Evolutionary conservation across 2,113 vertebrate genomes (phyloP).

Genomic region (Panurus biarmicus): DNA sequence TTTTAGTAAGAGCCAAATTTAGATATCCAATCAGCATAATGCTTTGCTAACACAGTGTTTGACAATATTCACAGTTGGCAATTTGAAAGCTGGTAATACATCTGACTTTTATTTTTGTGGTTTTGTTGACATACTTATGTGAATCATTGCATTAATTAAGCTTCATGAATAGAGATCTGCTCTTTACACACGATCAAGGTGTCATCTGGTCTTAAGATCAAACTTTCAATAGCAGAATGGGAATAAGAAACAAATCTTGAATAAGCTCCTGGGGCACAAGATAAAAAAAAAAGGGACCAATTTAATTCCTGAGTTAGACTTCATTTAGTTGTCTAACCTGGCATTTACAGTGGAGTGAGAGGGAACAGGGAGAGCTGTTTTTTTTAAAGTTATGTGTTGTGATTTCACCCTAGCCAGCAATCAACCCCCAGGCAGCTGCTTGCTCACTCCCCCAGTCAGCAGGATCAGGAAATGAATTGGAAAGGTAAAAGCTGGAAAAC

Average conservation of each 20-base stretch:
- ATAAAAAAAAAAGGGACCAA: background rate
- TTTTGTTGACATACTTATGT: background rate
- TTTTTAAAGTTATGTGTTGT: background rate
- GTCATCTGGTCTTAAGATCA: background rate
- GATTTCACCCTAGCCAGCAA: background rate
- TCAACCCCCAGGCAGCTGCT: background rate
- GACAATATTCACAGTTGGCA: background rate
- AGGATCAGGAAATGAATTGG: background rate
- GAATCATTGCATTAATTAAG: background rate
- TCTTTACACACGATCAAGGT: background rate
- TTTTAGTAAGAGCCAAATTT: slow-evolving; percentile 23
- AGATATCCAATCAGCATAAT: background rate
- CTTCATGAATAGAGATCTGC: background rate
- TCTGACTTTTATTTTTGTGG: background rate
- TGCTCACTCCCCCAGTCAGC: background rate
- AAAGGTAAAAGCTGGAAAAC: background rate
- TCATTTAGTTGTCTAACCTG: background rate
- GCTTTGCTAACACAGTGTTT: background rate
- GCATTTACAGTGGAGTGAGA: background rate
- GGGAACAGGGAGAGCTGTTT: background rate
- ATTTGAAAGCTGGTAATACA: background rate
- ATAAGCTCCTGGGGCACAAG: background rate
- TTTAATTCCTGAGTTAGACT: background rate
- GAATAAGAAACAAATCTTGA: background rate
- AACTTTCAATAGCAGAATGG: background rate